Conservation (phyloP, 1,140 invertebrate genomes). For the Drosophila ananassae region DNA sequence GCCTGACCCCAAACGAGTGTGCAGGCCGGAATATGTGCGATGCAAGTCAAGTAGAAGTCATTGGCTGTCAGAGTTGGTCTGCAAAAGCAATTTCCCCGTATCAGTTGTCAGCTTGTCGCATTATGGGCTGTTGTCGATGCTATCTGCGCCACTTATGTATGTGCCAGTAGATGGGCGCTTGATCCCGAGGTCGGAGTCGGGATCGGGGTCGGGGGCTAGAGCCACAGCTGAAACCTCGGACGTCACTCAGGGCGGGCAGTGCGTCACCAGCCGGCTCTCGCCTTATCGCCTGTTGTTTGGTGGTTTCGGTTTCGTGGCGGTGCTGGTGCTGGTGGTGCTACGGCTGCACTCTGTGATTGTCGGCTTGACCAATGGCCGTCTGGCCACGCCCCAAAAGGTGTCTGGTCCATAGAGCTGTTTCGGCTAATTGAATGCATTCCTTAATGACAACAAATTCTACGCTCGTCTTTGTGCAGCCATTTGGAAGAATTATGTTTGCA, state of each 20-base stretch:
- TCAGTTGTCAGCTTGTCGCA: conserved; percentile 37
- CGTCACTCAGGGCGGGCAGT: conserved; percentile 38
- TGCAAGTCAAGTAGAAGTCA: conserved; percentile 34
- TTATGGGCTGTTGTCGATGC: conserved; percentile 15
- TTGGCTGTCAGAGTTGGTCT: conserved; percentile 31
- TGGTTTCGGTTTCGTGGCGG: background rate
- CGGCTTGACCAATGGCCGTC: conserved; percentile 11
- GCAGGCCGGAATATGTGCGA: conserved; percentile 8
- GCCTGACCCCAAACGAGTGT: conserved; percentile 1
- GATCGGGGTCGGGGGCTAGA: background rate
- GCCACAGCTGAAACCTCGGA: conserved; percentile 9
- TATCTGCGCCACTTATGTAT: conserved; percentile 13
- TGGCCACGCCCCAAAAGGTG: conserved; percentile 25
- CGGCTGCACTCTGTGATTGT: conserved; percentile 11
- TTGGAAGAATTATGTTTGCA: conserved; percentile 48
- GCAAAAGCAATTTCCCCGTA: conserved; percentile 40
- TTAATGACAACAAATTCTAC: conserved; percentile 24
- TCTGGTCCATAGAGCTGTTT: conserved; percentile 13
- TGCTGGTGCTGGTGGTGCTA: conserved; percentile 1
- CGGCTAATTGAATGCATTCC: conserved; percentile 50
- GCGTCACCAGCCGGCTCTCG: conserved; percentile 29
- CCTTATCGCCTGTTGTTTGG: conserved; percentile 22
- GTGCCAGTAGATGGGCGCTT: background rate
- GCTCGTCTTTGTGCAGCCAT: conserved; percentile 22
- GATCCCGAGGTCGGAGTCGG: conserved; percentile 4